phyloP scores from a whole-genome alignment of 1,140 invertebrate genomes.

The Centruroides sculpturatus region DNA sequence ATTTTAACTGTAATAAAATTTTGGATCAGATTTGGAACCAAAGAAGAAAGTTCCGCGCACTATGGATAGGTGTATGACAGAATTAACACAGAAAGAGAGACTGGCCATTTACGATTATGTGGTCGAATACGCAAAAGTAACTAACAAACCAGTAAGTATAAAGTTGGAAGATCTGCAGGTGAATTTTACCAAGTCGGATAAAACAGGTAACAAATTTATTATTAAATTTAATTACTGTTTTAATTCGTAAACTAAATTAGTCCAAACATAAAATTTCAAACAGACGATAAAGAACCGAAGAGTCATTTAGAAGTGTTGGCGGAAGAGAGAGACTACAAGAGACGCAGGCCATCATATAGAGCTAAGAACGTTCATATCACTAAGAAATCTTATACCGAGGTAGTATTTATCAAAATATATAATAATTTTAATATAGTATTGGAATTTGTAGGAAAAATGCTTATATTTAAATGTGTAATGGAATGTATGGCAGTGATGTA shows the following conservation, averaged over 20 bases:
- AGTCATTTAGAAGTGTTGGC: constrained; percentile 22
- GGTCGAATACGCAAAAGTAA: constrained; percentile 17
- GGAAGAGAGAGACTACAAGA: constrained; percentile 24
- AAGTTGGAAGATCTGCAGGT: constrained; percentile 21
- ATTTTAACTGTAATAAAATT: background rate
- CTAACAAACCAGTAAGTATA: constrained; percentile 15
- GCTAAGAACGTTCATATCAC: constrained; percentile 31
- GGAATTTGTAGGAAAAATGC: background rate
- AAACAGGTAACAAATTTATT: constrained; percentile 14
- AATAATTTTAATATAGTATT: background rate
- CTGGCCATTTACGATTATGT: constrained; percentile 24
- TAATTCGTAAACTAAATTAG: background rate
- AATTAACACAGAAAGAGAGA: constrained; percentile 19
- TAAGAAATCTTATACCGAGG: constrained; percentile 29
- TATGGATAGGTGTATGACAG: constrained; percentile 14
- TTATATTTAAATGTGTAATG: background rate
- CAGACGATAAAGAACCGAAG: constrained; percentile 14
- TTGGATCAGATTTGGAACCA: background rate
- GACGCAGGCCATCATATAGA: constrained; percentile 26
- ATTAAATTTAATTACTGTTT: background rate
- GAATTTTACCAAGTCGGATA: constrained; percentile 22
- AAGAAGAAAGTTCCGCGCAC: constrained; percentile 15
- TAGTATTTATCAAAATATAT: constrained; percentile 3
- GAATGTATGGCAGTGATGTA: no score
- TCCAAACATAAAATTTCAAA: background rate